These are phyloP conservation scores for Poecilia velifera DNA, from an alignment of 2,797 vertebrate genomes.

Conservation along the genomic window DNA sequence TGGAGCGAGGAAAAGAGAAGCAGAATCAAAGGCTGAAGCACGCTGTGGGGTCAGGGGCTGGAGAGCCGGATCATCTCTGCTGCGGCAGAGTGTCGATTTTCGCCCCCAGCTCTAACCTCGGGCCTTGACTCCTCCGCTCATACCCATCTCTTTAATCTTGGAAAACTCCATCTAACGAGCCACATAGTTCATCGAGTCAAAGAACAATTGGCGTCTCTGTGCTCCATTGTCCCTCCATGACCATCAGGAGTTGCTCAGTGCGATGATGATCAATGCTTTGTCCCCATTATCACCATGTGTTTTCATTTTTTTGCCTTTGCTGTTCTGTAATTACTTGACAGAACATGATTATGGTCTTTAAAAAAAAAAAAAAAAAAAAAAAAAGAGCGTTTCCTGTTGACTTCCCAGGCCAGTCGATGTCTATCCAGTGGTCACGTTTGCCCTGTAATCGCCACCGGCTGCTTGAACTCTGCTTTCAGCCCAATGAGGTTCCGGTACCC, in stretches of 20 bases:
- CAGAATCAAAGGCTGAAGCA: conserved; percentile 94
- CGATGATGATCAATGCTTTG: conserved; percentile 52
- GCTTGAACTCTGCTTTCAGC: conserved; percentile 63
- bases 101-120: conserved; percentile 73
- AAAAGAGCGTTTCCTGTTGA: conserved; percentile 70
- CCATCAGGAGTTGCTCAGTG: conserved; percentile 45
- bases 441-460: conserved; percentile 74
- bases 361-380: conserved; percentile 21
- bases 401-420: conserved; percentile 59
- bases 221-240: conserved; percentile 61
- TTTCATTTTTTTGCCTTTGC: conserved; percentile 39
- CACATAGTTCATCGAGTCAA: conserved; percentile 89
- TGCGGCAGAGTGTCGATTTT: conserved; percentile 90
- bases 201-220: conserved; percentile 84
- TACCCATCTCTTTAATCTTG: conserved; percentile 79
- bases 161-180: conserved; percentile 87
- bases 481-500: conserved; percentile 63
- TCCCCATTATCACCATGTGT: conserved; percentile 58
- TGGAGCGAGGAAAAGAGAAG: conserved; percentile 81
- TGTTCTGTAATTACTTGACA: conserved; percentile 74
- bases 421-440: conserved; percentile 69
- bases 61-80: conserved; percentile 86
- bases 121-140: conserved; percentile 73
- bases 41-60: conserved; percentile 92
- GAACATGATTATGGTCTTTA: conserved; percentile 72